Conservation (phyloP, 1,140 invertebrate species). For the Drosophila miranda region DNA sequence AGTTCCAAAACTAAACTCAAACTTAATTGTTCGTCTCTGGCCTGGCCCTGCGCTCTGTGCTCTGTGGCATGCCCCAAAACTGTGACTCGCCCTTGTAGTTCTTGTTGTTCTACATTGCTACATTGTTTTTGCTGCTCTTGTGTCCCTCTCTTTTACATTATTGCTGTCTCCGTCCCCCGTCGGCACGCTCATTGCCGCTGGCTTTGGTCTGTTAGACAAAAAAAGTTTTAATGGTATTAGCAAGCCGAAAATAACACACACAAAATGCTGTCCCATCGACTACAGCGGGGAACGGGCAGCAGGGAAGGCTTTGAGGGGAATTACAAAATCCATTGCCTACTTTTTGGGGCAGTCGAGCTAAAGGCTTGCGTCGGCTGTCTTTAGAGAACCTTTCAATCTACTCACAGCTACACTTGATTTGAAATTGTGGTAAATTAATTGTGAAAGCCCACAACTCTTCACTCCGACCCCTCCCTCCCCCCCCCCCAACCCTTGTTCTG, state of each 20-base stretch:
- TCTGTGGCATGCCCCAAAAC: background rate
- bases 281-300: background rate
- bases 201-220: slow-evolving; percentile 69
- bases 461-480: no score
- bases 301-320: slow-evolving; percentile 11
- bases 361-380: slow-evolving; percentile 6
- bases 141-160: no score
- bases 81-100: slow-evolving; percentile 31
- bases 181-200: slow-evolving; percentile 20
- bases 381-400: no score
- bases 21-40: slow-evolving; percentile 40
- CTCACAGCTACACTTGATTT: slow-evolving; percentile 42
- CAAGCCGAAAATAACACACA: slow-evolving; percentile 75
- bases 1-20: background rate
- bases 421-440: slow-evolving; percentile 74
- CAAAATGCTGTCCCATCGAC: slow-evolving; percentile 33
- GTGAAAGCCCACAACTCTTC: slow-evolving; percentile 19
- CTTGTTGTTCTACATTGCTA: slow-evolving; percentile 8
- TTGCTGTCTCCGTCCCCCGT: no score
- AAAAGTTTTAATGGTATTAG: slow-evolving; percentile 77
- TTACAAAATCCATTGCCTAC: slow-evolving; percentile 52
- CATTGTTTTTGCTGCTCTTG: background rate
- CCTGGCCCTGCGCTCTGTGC: background rate
- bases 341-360: slow-evolving; percentile 13
- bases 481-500: background rate